Conservation (phyloP, 2,888 invertebrate species). For the Ellobium chinense region DNA sequence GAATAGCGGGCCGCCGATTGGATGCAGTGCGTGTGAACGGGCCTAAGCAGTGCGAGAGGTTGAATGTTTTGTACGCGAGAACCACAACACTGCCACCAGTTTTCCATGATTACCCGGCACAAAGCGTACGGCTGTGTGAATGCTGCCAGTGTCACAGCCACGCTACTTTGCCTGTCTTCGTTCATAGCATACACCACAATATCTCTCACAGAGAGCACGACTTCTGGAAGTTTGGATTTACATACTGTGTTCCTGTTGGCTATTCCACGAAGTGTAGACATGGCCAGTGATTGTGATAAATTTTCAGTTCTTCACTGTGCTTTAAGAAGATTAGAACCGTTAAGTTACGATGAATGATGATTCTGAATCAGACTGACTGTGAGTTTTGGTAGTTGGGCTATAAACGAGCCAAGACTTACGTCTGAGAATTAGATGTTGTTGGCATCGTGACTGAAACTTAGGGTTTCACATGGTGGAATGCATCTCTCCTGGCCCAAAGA, state of each 20-base stretch:
- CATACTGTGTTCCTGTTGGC: background rate
- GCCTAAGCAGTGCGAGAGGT: conserved; percentile 6
- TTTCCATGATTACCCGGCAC: conserved; percentile 23
- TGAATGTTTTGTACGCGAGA: conserved; percentile 35
- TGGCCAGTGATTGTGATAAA: conserved; percentile 11
- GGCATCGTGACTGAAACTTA: background rate
- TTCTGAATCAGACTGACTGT: background rate
- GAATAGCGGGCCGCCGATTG: conserved; percentile 58
- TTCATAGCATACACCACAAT: background rate
- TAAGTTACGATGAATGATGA: background rate
- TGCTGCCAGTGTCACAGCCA: background rate
- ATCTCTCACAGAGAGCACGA: background rate
- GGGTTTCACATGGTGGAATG: background rate
- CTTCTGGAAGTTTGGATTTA: conserved; percentile 8
- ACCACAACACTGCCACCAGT: conserved; percentile 33
- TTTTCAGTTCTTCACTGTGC: background rate
- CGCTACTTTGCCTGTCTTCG: background rate
- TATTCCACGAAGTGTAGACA: background rate
- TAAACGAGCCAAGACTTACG: background rate
- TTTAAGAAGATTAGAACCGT: background rate
- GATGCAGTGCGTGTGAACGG: conserved; percentile 56
- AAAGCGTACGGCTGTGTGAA: conserved; percentile 3
- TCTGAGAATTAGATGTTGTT: background rate
- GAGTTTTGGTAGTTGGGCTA: background rate
- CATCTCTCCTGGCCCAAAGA: background rate